Conservation (phyloP, 2,113 vertebrate genomes). For the Edolisoma coerulescens region DNA sequence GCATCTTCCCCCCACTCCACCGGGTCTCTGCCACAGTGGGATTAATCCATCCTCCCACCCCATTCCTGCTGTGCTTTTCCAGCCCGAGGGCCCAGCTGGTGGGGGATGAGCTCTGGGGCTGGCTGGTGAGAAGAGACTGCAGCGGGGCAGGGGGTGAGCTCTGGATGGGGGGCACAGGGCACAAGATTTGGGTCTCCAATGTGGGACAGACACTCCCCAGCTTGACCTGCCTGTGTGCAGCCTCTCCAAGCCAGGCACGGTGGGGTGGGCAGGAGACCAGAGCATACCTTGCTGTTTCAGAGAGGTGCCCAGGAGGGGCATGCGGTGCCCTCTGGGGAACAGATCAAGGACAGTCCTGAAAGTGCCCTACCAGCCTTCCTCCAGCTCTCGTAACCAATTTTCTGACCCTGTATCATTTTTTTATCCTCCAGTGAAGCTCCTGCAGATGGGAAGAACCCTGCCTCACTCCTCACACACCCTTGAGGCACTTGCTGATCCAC, state of each 20-base stretch:
- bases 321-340: not conserved
- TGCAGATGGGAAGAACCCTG: not conserved
- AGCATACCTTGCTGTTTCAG: not conserved
- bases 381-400: not conserved
- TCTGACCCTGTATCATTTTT: not conserved
- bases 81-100: fast-evolving
- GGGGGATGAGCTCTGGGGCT: not conserved
- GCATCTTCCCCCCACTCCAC: not conserved
- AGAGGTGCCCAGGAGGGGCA: not conserved
- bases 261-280: not conserved
- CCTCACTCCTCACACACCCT: fast-evolving
- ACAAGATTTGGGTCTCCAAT: fast-evolving
- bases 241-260: fast-evolving
- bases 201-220: fast-evolving
- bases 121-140: not conserved
- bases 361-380: not conserved
- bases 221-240: not conserved
- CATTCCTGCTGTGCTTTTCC: not conserved
- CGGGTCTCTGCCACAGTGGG: not conserved
- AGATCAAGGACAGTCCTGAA: not conserved
- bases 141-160: not conserved
- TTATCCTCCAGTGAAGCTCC: fast-evolving
- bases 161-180: not conserved
- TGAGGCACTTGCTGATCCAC: not conserved
- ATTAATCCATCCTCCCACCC: not conserved